These are phyloP conservation scores for Epistrophella euchroma DNA, from an alignment of 2,888 invertebrate genomes.

Conservation along the genomic window DNA sequence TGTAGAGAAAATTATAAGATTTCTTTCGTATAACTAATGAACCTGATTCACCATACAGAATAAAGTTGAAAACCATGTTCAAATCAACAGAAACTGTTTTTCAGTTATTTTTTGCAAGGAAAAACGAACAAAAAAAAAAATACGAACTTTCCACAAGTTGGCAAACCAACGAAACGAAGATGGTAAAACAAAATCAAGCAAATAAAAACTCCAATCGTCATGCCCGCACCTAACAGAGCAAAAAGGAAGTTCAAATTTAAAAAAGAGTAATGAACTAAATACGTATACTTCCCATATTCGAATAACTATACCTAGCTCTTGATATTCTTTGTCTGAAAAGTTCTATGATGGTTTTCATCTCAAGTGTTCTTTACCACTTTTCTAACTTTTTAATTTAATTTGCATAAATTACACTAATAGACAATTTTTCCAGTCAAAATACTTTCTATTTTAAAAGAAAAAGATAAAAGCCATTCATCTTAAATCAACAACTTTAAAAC, in stretches of 20 bases:
- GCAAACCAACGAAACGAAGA: constrained; percentile 23
- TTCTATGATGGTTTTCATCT: constrained; percentile 12
- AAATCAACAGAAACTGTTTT: not conserved
- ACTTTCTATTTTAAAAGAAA: constrained; percentile 30
- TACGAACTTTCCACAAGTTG: not conserved
- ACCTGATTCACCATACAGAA: constrained; percentile 22
- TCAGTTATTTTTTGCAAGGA: not conserved
- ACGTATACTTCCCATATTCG: constrained; percentile 38
- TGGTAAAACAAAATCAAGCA: constrained; percentile 23
- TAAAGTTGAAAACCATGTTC: constrained; percentile 21
- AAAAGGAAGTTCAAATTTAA: constrained; percentile 7
- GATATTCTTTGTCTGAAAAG: constrained; percentile 27
- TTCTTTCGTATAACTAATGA: constrained; percentile 22
- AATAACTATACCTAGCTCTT: not conserved
- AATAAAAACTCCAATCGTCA: constrained; percentile 2
- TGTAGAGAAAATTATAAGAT: not conserved
- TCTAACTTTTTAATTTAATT: constrained; percentile 53
- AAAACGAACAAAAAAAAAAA: not conserved
- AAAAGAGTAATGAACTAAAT: constrained; percentile 36
- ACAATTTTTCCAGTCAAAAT: constrained; percentile 58
- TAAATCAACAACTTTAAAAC: constrained; percentile 53
- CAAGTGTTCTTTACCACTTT: constrained; percentile 33
- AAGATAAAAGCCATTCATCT: constrained; percentile 16
- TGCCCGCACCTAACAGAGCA: not conserved
- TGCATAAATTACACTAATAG: constrained; percentile 66